Conservation (phyloP, 1,140 invertebrate species). For the Tetragonula clypearis region DNA sequence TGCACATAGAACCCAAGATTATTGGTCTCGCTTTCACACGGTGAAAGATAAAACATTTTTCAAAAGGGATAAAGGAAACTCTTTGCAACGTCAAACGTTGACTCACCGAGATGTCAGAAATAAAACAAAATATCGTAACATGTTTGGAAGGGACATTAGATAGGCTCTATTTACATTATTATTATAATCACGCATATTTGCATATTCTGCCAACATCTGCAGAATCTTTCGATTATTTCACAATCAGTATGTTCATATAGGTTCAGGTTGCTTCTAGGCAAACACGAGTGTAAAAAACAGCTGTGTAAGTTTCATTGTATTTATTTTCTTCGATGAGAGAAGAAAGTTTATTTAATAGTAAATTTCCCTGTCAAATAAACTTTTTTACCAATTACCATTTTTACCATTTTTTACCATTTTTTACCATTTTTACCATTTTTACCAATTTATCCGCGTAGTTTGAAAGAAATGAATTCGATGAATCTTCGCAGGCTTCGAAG, state of each 20-base stretch:
- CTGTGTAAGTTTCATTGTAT: too few relatives aligned
- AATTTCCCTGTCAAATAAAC: too few relatives aligned
- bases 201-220: too few relatives aligned
- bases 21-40: constrained; percentile 8
- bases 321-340: too few relatives aligned
- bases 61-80: background rate
- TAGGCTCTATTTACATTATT: background rate
- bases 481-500: background rate
- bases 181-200: background rate
- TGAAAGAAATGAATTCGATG: background rate
- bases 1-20: background rate
- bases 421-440: too few relatives aligned
- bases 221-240: too few relatives aligned
- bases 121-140: background rate
- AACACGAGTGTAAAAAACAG: too few relatives aligned
- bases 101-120: background rate
- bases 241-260: too few relatives aligned
- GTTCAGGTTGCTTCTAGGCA: too few relatives aligned
- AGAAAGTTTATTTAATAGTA: too few relatives aligned
- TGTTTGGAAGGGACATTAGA: background rate
- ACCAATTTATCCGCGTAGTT: background rate
- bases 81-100: background rate
- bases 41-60: background rate
- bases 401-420: too few relatives aligned
- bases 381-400: too few relatives aligned